These are phyloP conservation scores for Rhizoglyphus robini DNA, from an alignment of 1,140 invertebrate species.

Conservation along the genomic window DNA sequence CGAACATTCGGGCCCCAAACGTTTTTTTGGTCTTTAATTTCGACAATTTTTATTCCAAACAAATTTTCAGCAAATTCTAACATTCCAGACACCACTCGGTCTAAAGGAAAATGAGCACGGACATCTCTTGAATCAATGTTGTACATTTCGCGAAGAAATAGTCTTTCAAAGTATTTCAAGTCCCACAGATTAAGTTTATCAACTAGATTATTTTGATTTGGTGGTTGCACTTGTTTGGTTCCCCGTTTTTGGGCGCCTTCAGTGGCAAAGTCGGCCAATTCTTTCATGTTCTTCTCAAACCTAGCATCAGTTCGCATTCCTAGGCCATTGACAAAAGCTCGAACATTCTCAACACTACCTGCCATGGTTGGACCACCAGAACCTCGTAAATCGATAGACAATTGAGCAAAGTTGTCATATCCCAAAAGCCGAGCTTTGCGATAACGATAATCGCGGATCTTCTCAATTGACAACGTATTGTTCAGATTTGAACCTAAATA, in stretches of 20 bases:
- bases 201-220: conserved; percentile 28
- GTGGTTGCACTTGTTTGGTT: background rate
- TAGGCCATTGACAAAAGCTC: conserved; percentile 49
- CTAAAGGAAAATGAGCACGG: conserved; percentile 66
- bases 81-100: conserved; percentile 55
- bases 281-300: conserved; percentile 57
- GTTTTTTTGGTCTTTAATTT: conserved; percentile 36
- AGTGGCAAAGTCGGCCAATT: conserved; percentile 56
- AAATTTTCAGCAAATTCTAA: conserved; percentile 57
- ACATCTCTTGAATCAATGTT: conserved; percentile 50
- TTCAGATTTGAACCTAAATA: conserved; percentile 47
- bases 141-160: conserved; percentile 30
- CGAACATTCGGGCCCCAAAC: conserved; percentile 70
- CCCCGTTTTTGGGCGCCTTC: conserved; percentile 44
- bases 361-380: conserved; percentile 48
- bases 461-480: conserved; percentile 58
- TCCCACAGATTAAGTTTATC: conserved; percentile 62
- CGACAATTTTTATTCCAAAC: conserved; percentile 65
- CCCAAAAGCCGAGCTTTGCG: conserved; percentile 61
- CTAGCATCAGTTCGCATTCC: conserved; percentile 39
- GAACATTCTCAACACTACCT: conserved; percentile 58
- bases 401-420: conserved; percentile 58
- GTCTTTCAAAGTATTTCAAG: conserved; percentile 66
- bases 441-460: conserved; percentile 50
- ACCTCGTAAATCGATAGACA: conserved; percentile 78